Conservation (phyloP, 2,888 invertebrate genomes). For the Hetaerina titia region DNA sequence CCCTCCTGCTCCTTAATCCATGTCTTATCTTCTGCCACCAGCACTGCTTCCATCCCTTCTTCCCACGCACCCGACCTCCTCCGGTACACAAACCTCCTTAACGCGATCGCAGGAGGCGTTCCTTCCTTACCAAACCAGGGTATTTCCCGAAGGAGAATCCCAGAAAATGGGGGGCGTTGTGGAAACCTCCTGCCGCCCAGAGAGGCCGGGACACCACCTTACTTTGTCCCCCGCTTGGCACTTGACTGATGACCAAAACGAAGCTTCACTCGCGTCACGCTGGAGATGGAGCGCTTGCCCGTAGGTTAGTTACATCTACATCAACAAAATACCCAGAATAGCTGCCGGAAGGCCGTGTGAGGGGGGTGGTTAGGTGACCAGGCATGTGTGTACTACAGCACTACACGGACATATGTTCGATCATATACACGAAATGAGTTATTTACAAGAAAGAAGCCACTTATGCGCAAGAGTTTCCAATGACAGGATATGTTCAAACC, state of each 20-base stretch:
- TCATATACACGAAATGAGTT: no score
- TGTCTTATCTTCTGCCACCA: background rate
- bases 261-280: background rate
- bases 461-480: no score
- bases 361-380: no score
- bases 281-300: background rate
- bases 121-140: background rate
- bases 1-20: background rate
- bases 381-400: no score
- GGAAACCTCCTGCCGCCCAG: background rate
- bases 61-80: background rate
- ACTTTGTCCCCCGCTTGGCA: background rate
- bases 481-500: no score
- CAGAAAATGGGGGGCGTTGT: background rate
- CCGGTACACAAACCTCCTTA: background rate
- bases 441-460: no score
- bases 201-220: background rate
- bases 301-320: background rate
- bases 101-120: background rate
- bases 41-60: background rate
- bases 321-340: no score
- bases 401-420: no score
- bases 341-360: no score
- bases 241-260: background rate
- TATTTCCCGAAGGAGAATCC: background rate